Percentiles rank a stretch among this genome's conserved stretches.
phyloP scores from a whole-genome alignment of 2,113 vertebrate species.

The Butorides virescens region DNA sequence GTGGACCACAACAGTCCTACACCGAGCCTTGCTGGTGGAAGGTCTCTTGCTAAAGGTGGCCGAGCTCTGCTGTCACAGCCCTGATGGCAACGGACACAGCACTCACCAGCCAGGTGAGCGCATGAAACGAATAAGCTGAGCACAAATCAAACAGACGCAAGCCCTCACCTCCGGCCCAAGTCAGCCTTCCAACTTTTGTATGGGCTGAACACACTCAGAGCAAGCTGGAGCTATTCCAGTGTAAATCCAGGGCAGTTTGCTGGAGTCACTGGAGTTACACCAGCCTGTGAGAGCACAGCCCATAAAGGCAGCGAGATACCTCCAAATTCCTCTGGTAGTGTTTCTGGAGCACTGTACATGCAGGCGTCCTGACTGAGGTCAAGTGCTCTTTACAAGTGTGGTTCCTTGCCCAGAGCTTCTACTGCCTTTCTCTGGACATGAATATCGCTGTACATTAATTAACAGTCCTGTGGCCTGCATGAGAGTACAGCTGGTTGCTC shows the following conservation, averaged over 20 bases:
- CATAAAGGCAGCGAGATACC: rapidly evolving
- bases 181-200: not conserved
- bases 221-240: not conserved
- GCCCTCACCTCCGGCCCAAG: not conserved
- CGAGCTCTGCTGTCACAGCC: rapidly evolving
- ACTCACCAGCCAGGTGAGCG: not conserved
- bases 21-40: too few species aligned
- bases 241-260: not conserved
- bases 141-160: not conserved
- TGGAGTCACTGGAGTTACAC: not conserved
- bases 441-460: not conserved
- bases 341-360: not conserved
- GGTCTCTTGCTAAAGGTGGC: too few species aligned
- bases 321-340: not conserved
- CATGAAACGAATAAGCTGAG: not conserved
- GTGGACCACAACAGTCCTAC: not conserved
- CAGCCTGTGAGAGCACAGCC: not conserved
- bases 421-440: not conserved
- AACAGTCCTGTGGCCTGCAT: not conserved
- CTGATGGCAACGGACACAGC: rapidly evolving
- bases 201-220: rapidly evolving
- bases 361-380: not conserved
- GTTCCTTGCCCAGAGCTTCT: not conserved
- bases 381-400: not conserved
- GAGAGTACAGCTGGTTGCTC: not conserved